Percentiles rank a stretch among this genome's conserved stretches.
phyloP scores from a whole-genome alignment of 2,888 invertebrate species.

The Capitulum mitella region DNA sequence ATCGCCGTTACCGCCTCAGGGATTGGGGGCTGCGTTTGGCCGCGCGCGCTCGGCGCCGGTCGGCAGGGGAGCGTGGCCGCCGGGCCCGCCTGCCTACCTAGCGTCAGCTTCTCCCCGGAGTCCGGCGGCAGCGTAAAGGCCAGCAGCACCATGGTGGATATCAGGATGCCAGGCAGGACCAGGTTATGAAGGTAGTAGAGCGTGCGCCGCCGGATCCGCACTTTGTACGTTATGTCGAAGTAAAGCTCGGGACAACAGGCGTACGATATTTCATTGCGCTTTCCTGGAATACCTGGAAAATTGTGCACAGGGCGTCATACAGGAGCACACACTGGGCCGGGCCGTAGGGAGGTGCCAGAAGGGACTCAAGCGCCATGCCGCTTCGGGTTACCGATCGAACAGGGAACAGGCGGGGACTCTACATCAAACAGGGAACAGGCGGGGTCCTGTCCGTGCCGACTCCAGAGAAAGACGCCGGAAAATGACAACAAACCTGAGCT shows the following conservation, averaged over 20 bases:
- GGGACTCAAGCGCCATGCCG: not conserved
- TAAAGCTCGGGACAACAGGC: conserved; percentile 52
- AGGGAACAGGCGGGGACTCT: too few relatives aligned
- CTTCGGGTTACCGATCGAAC: too few relatives aligned
- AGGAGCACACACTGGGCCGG: not conserved
- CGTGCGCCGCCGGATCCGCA: conserved; percentile 63
- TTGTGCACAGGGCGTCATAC: conserved; percentile 16
- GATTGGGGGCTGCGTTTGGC: too few relatives aligned
- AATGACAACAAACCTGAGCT: too few relatives aligned
- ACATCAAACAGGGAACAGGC: too few relatives aligned
- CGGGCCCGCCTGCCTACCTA: conserved; percentile 61
- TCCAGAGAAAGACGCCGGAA: too few relatives aligned
- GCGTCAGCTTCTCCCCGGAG: conserved; percentile 96
- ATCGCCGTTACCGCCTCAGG: too few relatives aligned
- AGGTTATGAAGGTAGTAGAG: conserved; percentile 99
- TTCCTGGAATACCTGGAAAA: conserved; percentile 42
- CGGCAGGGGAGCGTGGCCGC: too few relatives aligned
- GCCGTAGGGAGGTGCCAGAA: not conserved
- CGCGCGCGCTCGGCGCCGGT: too few relatives aligned
- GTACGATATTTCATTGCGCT: conserved; percentile 42
- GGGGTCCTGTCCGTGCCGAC: too few relatives aligned
- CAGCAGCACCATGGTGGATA: conserved; percentile 96
- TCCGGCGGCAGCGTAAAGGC: conserved; percentile 98
- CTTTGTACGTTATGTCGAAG: conserved; percentile 49
- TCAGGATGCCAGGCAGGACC: conserved; percentile 97